Evolutionary conservation across 2,113 vertebrate genomes (phyloP).

Genomic region (Lathamus discolor): DNA sequence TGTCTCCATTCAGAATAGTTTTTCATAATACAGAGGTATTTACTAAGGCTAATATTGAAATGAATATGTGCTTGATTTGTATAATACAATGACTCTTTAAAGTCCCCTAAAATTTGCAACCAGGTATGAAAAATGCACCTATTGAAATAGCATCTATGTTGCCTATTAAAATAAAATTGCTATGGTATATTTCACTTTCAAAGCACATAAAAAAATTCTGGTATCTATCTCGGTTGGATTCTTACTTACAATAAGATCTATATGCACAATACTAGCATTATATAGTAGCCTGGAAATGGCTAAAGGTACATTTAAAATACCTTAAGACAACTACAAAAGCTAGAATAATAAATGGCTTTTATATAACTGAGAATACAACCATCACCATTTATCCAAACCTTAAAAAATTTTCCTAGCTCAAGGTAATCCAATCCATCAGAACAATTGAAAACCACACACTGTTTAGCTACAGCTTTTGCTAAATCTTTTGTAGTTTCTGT

Average conservation of each 20-base stretch:
- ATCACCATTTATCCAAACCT: constrained; percentile 70
- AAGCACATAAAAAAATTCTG: background rate
- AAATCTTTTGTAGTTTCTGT: constrained; percentile 92
- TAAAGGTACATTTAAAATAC: background rate
- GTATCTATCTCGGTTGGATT: background rate
- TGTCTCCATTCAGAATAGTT: background rate
- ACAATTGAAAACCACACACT: constrained; percentile 92
- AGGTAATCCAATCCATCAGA: constrained; percentile 92
- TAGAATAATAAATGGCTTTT: background rate
- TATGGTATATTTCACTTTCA: background rate
- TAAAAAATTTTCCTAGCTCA: constrained; percentile 91
- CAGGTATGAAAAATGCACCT: background rate
- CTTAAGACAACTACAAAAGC: background rate
- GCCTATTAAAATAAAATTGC: background rate
- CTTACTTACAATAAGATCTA: background rate
- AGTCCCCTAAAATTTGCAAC: background rate
- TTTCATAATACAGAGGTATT: background rate
- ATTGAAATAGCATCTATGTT: background rate
- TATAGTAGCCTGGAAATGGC: background rate
- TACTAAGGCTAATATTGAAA: background rate
- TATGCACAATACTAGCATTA: background rate
- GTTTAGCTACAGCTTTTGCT: constrained; percentile 91
- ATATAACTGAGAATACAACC: background rate
- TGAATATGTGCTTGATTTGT: background rate
- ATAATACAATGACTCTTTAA: background rate